Evolutionary conservation across 2,797 vertebrate genomes (phyloP), one percentile per base, ranked within the genome.

Genomic region (Gambelia wislizenii): DNA sequence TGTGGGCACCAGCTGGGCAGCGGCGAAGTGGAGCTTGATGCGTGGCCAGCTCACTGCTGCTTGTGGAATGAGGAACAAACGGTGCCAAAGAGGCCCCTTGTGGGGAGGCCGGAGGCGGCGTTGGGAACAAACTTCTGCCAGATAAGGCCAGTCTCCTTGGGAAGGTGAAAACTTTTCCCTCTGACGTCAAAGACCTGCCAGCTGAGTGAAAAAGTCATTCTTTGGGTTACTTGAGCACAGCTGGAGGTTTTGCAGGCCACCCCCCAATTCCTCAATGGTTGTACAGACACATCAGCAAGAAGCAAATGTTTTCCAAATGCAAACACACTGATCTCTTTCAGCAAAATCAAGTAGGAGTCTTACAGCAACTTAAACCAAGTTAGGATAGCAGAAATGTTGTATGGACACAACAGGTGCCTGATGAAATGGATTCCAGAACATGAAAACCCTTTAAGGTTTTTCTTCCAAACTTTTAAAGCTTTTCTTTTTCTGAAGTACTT

Each of bases 1-100:
- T 1, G 4, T n/a, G 52, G 86, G 80, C 54, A 27, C 42, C 30
- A 67, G n/a, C 88, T 89, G 67, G 1, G 0, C 13, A 72, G 25
- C n/a, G 9, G 56, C 7, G 33, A 47, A 72, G 82, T 20, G 76
- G 30, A 7, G 22, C 25, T 64, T 49, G 36, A 25, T 3, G 18
- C 12, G 0, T 82, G n/a, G 78, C 78, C 78, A 83, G 20, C 78
- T 33, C 16, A 13, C 76, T 67, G 20, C 79, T 13, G 56, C 3
- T n/a, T 18, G 36, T 76, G 78, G 89, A 83, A 82, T 86, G 79
- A 86, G 78, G 84, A 86, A 47, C 36, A 8, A 52, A n/a, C 22
- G 27, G 56, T 13, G 18, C 56, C 12, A 14, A 3, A 12, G 83
- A 64, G 88, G 88, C 84, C 76, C 76, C 7, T 39, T 5, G 49